phyloP scores from a whole-genome alignment of 92 coral and sea anemone genomes.

The Phenganax stokvisi region DNA sequence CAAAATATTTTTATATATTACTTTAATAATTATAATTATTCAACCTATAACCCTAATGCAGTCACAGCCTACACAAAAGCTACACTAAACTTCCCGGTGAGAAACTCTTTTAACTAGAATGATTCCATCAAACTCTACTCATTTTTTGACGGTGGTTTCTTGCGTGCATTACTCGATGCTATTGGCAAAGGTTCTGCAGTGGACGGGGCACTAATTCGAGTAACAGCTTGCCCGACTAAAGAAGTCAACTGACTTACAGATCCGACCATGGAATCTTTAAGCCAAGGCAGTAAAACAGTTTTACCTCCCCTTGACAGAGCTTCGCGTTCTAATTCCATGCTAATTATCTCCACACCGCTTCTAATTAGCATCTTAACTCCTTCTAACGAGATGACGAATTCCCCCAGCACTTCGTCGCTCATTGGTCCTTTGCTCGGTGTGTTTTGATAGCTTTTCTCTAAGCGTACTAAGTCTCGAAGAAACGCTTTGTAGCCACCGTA shows the following conservation, averaged over 20 bases:
- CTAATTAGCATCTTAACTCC: constrained; percentile 40
- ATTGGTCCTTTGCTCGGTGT: constrained; percentile 34
- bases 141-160: background rate
- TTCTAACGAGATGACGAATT: constrained; percentile 35
- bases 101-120: background rate
- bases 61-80: too few species aligned
- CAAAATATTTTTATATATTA: too few species aligned
- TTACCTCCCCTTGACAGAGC: background rate
- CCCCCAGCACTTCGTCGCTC: constrained; percentile 33
- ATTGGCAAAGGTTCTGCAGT: background rate
- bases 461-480: constrained; percentile 32
- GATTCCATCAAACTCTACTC: background rate
- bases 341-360: constrained; percentile 36
- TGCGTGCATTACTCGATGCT: background rate
- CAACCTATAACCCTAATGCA: too few species aligned
- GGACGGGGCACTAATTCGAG: background rate
- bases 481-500: constrained; percentile 28
- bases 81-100: too few species aligned
- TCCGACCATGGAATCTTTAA: constrained; percentile 28
- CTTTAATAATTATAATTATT: too few species aligned
- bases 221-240: constrained; percentile 21
- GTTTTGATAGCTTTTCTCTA: constrained; percentile 31
- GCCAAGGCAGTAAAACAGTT: constrained; percentile 34
- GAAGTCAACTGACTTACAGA: constrained; percentile 23
- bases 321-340: constrained; percentile 9